Evolutionary conservation across 1,140 invertebrate genomes (phyloP), one percentile per base, ranked within the genome.

Genomic region (Cataglyphis hispanica): DNA sequence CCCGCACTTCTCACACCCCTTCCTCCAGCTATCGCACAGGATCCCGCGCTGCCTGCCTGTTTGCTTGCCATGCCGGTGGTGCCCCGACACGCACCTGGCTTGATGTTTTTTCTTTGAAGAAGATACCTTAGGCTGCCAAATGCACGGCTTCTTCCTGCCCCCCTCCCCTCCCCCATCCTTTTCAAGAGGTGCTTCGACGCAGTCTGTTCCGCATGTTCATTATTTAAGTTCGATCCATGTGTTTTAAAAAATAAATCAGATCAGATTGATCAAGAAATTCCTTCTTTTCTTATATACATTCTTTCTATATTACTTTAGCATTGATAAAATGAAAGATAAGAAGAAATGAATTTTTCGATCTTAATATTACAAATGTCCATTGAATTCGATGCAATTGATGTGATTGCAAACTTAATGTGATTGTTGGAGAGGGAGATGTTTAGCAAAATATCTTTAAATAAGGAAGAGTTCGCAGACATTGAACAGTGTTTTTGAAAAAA

Each of bases 41-140:
- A 56, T 63, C n/a, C 34, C 13, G 58, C 67, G 37, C 69, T 25
- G 66, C 40, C 66, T 53, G 77, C 76, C 63, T 69, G 76, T 43
- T 66, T 67, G 76, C 60, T 64, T 56, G 76, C 43, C 46, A 22
- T 69, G 50, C 77, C 50, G 50, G 34, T 80, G 64, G 11, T 70
- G 64, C 25, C 66, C 19, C 67, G 67, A 61, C 78, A 74, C 34
- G 78, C 78, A 83, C 78, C 78, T 83, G 78, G 78, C 78, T 46
- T 6, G 53, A 34, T 46, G 53, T 83, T 83, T 83, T 83, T 83
- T 83, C 40, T 83, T 60, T 22, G 37, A 53, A 25, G 43, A 43
- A 37, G 67, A 72, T 81, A 72, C 67, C 25, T 46, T 58, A 56
- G 37, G 53, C 67, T 27, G 78, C 53, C 56, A 74, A 83, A 83